Evolutionary conservation across 2,888 invertebrate genomes (phyloP), one percentile per base, ranked within the genome.

Genomic region (Polietes domitor): DNA sequence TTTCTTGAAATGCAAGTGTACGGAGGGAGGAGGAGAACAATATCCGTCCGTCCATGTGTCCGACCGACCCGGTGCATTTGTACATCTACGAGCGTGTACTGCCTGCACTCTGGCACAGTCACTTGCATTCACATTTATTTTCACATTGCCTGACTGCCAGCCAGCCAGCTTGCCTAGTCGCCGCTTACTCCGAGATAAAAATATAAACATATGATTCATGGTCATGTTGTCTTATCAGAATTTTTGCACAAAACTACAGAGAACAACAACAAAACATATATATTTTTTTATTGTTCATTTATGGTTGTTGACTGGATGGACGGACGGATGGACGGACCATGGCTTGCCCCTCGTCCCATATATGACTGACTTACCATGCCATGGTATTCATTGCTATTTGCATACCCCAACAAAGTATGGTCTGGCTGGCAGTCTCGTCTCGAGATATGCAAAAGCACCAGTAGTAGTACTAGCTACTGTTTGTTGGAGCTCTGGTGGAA

Each of bases 211-310:
- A 83, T 83, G 83, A 83, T 83, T 83, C 83, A 83, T 83, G 83
- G 77, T 77, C 80, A 83, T 83, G 73, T 80, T 80, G 83, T 70
- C 83, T 83, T 83, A 83, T 83, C 80, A 83, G 80, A 80, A 76
- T 53, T 79, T 71, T 37, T 50, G 41, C 61, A 73, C 17, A 68
- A 82, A 71, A 76, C 55, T 72, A 75, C 77, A 82, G 74, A 78
- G 77, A 43, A 72, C 43, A 65, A 65, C 10, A 65, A 65, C 1
- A 65, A 65, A 37, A 41, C 19, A 37, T n/a, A 61, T 28, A 26
- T 15, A 28, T 28, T 68, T 68, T 7, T 68, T 68, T 68, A 68
- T 68, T 68, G 68, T 68, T 68, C 68, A 43, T 43, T 24, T 68
- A 68, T 68, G 68, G 65, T 65, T 41, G 50, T 17, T 50, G 50